Base-by-base conservation (phyloP, 2,797 vertebrate species). In the Myiotriccus ornatus region DNA sequence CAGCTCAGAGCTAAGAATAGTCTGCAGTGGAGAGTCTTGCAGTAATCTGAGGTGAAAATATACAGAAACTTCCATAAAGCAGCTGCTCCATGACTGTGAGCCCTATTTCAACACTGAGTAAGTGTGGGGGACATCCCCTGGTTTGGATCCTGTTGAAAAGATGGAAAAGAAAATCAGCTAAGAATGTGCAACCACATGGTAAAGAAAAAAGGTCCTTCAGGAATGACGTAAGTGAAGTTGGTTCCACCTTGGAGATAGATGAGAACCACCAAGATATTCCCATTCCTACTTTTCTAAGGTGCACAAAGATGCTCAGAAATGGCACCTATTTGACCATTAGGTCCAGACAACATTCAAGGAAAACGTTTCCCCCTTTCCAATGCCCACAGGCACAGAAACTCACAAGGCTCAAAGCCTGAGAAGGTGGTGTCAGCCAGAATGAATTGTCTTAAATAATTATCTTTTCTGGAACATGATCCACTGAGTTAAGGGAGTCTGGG, bases 401-500 rank as follows among this genome's bases (percentile, higher is more conserved):
- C 52, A 32, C 30, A 34, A 22, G n/a, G 12, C 19, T 39, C 22
- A 44, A 55, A 74, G 44, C 23, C 3, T 37, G 52, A 80, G 23
- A 37, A 18, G 5, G 7, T 34, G 47, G 7, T 43, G 12, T 27
- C 22, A 39, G 4, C 30, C 49, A 76, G 79, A 74, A 77, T 0
- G 2, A 41, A 52, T 73, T 1, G 1, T 50, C 46, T 56, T 63
- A 34, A 52, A 64, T 71, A 60, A 57, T 52, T 46, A 6, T 16
- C 1, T 74, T n/a, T 49, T 62, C 35, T 69, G 68, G 22, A 85
- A 25, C 2, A 5, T 6, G 14, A 46, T 20, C 44, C 14, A 46
- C 23, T 0, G 0, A 60, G 20, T 9, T 39, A 39, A 70, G 30
- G 79, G 35, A 53, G 1, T 4, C 6, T 52, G 39, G 37, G 21